Conservation (phyloP, 2,113 vertebrate species). For the Ceyx melanurus region DNA sequence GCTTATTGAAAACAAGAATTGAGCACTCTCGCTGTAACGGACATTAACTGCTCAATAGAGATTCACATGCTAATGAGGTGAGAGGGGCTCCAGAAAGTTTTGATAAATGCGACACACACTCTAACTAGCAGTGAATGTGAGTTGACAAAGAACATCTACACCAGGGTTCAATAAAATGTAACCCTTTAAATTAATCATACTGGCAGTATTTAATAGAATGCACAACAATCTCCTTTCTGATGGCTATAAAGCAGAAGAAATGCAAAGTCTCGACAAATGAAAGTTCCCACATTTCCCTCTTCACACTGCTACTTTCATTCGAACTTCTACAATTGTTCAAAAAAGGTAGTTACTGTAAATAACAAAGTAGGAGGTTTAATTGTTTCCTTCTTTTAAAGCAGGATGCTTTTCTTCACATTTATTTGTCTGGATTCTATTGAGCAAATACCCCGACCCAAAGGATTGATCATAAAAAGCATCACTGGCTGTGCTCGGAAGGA, state of each 20-base stretch:
- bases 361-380: conserved; percentile 73
- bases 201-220: conserved; percentile 83
- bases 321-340: conserved; percentile 70
- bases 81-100: conserved; percentile 88
- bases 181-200: conserved; percentile 86
- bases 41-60: conserved; percentile 90
- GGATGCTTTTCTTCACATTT: conserved; percentile 62
- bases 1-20: conserved; percentile 86
- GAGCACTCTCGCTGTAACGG: conserved; percentile 86
- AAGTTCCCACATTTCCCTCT: conserved; percentile 78
- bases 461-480: conserved; percentile 66
- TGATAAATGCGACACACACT: conserved; percentile 89
- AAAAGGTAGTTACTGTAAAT: conserved; percentile 77
- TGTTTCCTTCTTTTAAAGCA: conserved; percentile 67
- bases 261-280: conserved; percentile 74
- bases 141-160: conserved; percentile 81
- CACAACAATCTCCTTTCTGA: conserved; percentile 82
- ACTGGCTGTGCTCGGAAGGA: conserved; percentile 40
- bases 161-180: conserved; percentile 81
- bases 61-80: conserved; percentile 97
- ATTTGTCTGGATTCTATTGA: conserved; percentile 57
- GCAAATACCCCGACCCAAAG: conserved; percentile 48
- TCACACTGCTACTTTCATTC: conserved; percentile 74
- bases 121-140: conserved; percentile 81
- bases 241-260: conserved; percentile 76